Base-by-base conservation (phyloP, 2,113 vertebrate genomes). In the Chamaea fasciata region DNA sequence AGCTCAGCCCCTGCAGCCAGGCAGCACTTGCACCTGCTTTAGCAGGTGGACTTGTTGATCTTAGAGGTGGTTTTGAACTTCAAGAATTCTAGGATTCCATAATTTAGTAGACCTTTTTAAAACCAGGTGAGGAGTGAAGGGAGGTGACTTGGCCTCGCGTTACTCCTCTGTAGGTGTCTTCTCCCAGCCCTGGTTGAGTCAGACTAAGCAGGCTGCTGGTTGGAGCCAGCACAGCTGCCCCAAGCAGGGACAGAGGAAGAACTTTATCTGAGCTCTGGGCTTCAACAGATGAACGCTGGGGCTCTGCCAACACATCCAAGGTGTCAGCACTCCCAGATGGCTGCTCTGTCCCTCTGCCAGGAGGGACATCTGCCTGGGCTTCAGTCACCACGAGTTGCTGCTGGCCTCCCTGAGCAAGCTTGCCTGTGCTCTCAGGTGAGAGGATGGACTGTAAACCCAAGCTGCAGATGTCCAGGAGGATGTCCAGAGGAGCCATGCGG, bases 81-180 rank as follows among this genome's bases (percentile, higher is more conserved):
- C 17, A 33, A 46, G 22, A 23, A 24, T 13, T 47, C 39, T 13
- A 1, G 15, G 28, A 70, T 53, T 39, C 19, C 24, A 13, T 47
- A 15, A n/a, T 7, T 2, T 0, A 13, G 3, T 0, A n/a, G 46
- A n/a, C 4, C 21, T 24, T 74, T 75, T 37, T 28, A 70, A 67
- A 82, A 5, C 28, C 47, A 24, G 37, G 52, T n/a, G 46, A 41
- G 41, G 41, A 41, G 41, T 6, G 19, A 27, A 56, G 47, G 4
- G 31, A 16, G 24, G 15, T 1, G 6, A 15, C 17, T 52, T 60
- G 8, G 26, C 24, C 19, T 3, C 18, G 15, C 46, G n/a, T 49
- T 15, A 3, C 15, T 47, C 15, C 33, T 50, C 11, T 13, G 14
- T 10, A 27, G 35, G 42, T 1, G 2, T 23, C 47, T 50, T 33